Percentiles rank a stretch among this genome's conserved stretches.
Conservation (phyloP, 2,797 vertebrate genomes). For the Ara ararauna region DNA sequence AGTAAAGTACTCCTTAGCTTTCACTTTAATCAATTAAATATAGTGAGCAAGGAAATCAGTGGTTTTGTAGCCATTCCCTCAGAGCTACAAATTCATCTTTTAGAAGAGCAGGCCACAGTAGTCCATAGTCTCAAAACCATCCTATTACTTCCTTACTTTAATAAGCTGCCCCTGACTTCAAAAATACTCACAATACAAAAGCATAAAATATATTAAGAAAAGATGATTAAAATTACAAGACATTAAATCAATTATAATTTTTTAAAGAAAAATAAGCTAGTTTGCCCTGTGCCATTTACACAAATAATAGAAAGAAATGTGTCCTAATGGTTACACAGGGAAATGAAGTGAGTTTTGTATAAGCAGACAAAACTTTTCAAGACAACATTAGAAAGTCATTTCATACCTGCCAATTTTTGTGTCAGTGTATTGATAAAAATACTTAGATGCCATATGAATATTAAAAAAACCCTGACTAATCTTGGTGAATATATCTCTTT, state of each 20-base stretch:
- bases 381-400: background rate
- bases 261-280: background rate
- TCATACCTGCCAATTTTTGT: background rate
- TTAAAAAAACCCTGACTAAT: background rate
- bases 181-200: background rate
- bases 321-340: background rate
- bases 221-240: background rate
- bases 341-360: background rate
- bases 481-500: background rate
- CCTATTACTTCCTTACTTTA: background rate
- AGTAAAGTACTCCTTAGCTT: background rate
- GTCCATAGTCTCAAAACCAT: background rate
- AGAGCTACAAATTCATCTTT: background rate
- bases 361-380: background rate
- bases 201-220: background rate
- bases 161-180: background rate
- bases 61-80: background rate
- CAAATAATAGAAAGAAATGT: background rate
- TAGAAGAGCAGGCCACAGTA: background rate
- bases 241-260: background rate
- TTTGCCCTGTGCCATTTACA: background rate
- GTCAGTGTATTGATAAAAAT: background rate
- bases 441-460: background rate
- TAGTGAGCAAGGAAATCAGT: background rate
- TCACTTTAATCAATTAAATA: background rate